Evolutionary conservation across 2,888 invertebrate genomes (phyloP), one percentile per base, ranked within the genome.

Genomic region (Hofmannophila pseudospretella): DNA sequence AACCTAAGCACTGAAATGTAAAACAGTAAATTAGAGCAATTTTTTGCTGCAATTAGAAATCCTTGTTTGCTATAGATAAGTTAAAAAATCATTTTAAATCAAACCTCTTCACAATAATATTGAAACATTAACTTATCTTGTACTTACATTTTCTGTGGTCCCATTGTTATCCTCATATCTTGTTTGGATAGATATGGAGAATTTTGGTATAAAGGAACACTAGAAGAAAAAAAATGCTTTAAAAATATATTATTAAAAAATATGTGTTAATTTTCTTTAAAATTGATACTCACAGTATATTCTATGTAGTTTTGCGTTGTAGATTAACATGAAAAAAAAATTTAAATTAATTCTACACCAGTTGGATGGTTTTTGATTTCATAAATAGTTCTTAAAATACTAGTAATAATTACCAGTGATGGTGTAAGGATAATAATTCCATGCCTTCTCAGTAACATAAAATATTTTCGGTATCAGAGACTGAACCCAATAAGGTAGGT

Each of bases 341-440:
- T 49, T 33, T 39, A 38, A 42, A 38, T 29, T 27, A 32, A 19
- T n/a, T n/a, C n/a, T n/a, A n/a, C n/a, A n/a, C n/a, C n/a, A n/a
- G n/a, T n/a, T n/a, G n/a, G n/a, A n/a, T n/a, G n/a, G n/a, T n/a
- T n/a, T n/a, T n/a, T n/a, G n/a, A n/a, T n/a, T n/a, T n/a, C n/a
- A n/a, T n/a, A n/a, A n/a, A n/a, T n/a, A n/a, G n/a, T n/a, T n/a
- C n/a, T n/a, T n/a, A n/a, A n/a, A n/a, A n/a, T n/a, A n/a, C n/a
- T n/a, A n/a, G n/a, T 27, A 3, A 38, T 39, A 60, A 53, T 82
- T 88, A 92, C 92, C 93, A 79, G 95, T 96, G 35, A 94, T 91
- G 11, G 96, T 96, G 58, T 91, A 95, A 7, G 97, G 97, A 82
- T 96, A 97, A 78, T 94, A 97, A 76, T 97, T 97, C 96, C 96